Percentiles rank a stretch among this genome's conserved stretches.
These are phyloP conservation scores for Notechis scutatus DNA, from an alignment of 2,113 vertebrate genomes.

Conservation along the genomic window DNA sequence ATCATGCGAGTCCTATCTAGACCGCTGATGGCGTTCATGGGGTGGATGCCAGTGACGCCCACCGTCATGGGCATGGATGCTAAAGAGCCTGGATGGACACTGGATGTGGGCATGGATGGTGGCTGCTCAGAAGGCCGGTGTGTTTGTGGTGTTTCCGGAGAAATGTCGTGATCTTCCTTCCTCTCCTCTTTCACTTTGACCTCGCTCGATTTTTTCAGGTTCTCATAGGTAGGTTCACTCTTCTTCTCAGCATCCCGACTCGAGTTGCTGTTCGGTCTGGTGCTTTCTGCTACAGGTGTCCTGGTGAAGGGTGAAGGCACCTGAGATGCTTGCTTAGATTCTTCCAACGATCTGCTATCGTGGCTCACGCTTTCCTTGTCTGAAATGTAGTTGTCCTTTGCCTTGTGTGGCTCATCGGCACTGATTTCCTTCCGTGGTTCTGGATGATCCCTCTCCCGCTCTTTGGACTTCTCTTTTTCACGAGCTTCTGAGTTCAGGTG, in stretches of 20 bases:
- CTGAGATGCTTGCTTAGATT: slow-evolving; percentile 83
- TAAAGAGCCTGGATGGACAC: slow-evolving; percentile 79
- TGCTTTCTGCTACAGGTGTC: slow-evolving; percentile 63
- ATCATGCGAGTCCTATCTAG: slow-evolving; percentile 96
- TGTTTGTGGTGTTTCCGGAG: slow-evolving; percentile 71
- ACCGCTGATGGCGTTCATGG: slow-evolving; percentile 86
- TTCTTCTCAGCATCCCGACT: slow-evolving; percentile 87
- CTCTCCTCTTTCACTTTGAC: slow-evolving; percentile 96
- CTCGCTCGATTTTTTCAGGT: slow-evolving; percentile 86
- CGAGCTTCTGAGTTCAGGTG: slow-evolving; percentile 76
- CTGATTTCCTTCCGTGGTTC: slow-evolving; percentile 86
- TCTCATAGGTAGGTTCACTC: slow-evolving; percentile 78
- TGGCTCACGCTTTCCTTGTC: slow-evolving; percentile 85
- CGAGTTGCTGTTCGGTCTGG: slow-evolving; percentile 79
- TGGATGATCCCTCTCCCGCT: slow-evolving; percentile 78
- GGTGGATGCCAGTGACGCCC: slow-evolving; percentile 86
- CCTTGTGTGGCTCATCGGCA: slow-evolving; percentile 89
- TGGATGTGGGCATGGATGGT: slow-evolving; percentile 65
- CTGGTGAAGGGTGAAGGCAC: slow-evolving; percentile 85
- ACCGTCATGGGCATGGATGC: slow-evolving; percentile 84
- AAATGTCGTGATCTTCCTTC: slow-evolving; percentile 89
- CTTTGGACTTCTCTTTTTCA: slow-evolving; percentile 91
- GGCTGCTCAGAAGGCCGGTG: slow-evolving; percentile 72
- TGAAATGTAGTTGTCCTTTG: slow-evolving; percentile 82
- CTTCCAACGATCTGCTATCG: slow-evolving; percentile 75